These are phyloP conservation scores for Ostrea denselamellosa DNA, from an alignment of 1,140 invertebrate species.

Conservation along the genomic window DNA sequence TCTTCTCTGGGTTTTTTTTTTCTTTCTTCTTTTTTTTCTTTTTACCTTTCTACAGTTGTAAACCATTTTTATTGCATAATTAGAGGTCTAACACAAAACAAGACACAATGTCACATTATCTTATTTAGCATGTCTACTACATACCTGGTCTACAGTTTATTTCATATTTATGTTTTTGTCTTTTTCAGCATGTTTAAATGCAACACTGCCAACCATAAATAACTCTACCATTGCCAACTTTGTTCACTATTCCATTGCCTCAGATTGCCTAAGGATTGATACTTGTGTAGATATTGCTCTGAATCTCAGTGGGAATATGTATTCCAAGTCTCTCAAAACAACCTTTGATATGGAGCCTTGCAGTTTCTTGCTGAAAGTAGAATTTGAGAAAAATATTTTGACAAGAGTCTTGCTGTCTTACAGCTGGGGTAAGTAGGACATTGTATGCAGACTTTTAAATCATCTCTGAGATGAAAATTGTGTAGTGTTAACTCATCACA, in stretches of 20 bases:
- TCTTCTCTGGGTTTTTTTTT: too few species aligned
- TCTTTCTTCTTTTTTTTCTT: too few species aligned
- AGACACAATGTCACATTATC: too few species aligned
- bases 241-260: conserved; percentile 48
- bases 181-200: conserved; percentile 37
- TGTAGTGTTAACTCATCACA: not conserved
- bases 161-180: not conserved
- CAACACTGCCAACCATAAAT: conserved; percentile 25
- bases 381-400: conserved; percentile 47
- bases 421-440: conserved; percentile 52
- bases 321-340: conserved; percentile 47
- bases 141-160: too few species aligned
- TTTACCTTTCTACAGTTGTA: too few species aligned
- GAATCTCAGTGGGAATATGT: not conserved
- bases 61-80: too few species aligned
- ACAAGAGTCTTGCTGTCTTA: conserved; percentile 53
- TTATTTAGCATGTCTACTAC: too few species aligned
- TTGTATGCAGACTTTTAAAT: too few species aligned
- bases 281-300: conserved; percentile 56
- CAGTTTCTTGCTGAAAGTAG: conserved; percentile 49
- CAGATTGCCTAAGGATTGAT: conserved; percentile 57
- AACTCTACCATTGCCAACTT: conserved; percentile 40
- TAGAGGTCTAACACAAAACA: too few species aligned
- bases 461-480: not conserved
- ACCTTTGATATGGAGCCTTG: conserved; percentile 55